Evolutionary conservation across 2,797 vertebrate species (phyloP).

Genomic region (Enteromius viviparus): DNA sequence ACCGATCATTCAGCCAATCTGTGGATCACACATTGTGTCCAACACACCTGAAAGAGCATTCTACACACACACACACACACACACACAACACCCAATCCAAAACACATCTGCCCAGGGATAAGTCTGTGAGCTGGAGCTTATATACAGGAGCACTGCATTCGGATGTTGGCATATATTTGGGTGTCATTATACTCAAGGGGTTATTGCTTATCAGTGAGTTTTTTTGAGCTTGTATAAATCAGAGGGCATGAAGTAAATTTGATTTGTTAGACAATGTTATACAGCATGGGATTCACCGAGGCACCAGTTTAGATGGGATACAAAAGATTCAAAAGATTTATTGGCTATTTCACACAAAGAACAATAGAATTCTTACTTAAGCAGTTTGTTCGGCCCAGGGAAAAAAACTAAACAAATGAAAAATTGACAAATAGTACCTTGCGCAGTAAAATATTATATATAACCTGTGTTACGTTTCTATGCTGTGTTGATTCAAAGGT

Average conservation of each 20-base stretch:
- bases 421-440: constrained; percentile 40
- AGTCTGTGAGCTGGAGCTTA: neutral
- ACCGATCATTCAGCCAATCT: constrained; percentile 27
- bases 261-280: constrained; percentile 28
- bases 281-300: constrained; percentile 4
- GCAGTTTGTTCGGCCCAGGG: constrained; percentile 26
- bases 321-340: constrained; percentile 45
- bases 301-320: constrained; percentile 4
- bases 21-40: constrained; percentile 1
- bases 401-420: constrained; percentile 2
- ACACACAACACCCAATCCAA: neutral
- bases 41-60: constrained; percentile 9
- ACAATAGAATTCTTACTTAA: constrained; percentile 45
- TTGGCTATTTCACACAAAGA: constrained; percentile 35
- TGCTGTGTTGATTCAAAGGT: constrained; percentile 20
- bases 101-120: neutral
- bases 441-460: neutral
- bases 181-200: too few species aligned
- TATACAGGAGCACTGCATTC: neutral
- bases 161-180: constrained; percentile 5
- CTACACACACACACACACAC: neutral
- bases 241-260: constrained; percentile 22
- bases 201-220: neutral
- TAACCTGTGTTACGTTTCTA: neutral
- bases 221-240: constrained; percentile 16